These are phyloP conservation scores for Gouania willdenowi DNA, from an alignment of 2,797 vertebrate species.

Conservation along the genomic window DNA sequence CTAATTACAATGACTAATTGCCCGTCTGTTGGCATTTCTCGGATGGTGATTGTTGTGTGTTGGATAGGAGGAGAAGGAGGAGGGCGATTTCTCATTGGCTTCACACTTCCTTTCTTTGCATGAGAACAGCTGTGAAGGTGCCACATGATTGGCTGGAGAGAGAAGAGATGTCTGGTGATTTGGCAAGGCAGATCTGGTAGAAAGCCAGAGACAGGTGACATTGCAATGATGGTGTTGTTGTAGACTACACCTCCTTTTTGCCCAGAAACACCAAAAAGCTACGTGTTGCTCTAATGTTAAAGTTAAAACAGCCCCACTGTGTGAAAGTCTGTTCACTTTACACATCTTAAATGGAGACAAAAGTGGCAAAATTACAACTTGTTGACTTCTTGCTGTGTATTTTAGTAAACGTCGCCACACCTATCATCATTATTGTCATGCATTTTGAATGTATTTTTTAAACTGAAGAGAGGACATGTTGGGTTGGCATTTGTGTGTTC, in stretches of 20 bases:
- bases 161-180: slow-evolving; percentile 60
- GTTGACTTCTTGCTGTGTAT: slow-evolving; percentile 37
- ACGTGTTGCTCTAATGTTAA: neutral
- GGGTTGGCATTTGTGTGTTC: slow-evolving; percentile 65
- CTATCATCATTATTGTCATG: no score
- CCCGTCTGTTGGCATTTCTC: slow-evolving; percentile 70
- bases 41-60: slow-evolving; percentile 65
- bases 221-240: slow-evolving; percentile 30
- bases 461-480: slow-evolving; percentile 29
- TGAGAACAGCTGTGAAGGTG: slow-evolving; percentile 57
- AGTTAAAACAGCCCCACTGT: no score
- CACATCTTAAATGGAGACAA: no score
- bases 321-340: no score
- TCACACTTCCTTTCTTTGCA: slow-evolving; percentile 57
- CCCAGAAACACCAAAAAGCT: slow-evolving; percentile 9
- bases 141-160: slow-evolving; percentile 59
- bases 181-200: slow-evolving; percentile 52
- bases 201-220: slow-evolving; percentile 67
- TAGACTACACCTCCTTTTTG: slow-evolving; percentile 30
- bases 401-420: no score
- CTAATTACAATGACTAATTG: slow-evolving; percentile 76
- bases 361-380: no score
- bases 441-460: slow-evolving; percentile 14
- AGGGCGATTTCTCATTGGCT: slow-evolving; percentile 60
- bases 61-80: slow-evolving; percentile 42